Percentiles rank a stretch among this genome's conserved stretches.
These are phyloP conservation scores for Xiphophorus maculatus DNA, from an alignment of 2,113 vertebrate genomes.

Conservation along the genomic window DNA sequence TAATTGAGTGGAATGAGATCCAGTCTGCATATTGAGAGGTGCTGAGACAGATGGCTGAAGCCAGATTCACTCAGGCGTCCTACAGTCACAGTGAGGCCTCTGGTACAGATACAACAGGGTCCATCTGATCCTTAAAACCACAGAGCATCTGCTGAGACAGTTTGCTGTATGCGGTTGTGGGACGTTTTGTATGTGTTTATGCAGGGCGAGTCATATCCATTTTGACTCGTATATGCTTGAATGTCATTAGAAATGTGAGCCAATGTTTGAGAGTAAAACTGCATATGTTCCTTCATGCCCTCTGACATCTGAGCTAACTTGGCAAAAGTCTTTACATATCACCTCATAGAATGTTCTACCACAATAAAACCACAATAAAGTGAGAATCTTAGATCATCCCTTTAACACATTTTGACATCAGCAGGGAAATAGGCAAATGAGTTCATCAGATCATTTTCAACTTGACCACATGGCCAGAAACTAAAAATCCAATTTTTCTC, in stretches of 20 bases:
- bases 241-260: neutral
- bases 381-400: too few relatives aligned
- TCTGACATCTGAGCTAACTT: neutral
- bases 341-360: neutral
- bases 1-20: constrained; percentile 1
- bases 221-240: constrained; percentile 3
- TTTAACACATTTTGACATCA: too few relatives aligned
- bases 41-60: constrained; percentile 59
- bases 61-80: constrained; percentile 52
- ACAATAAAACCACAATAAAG: too few relatives aligned
- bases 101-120: constrained; percentile 37
- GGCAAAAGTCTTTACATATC: neutral
- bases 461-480: too few relatives aligned
- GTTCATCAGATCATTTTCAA: too few relatives aligned
- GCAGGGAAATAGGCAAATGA: too few relatives aligned
- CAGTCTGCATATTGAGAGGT: constrained; percentile 24
- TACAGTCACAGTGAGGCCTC: constrained; percentile 47
- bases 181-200: constrained; percentile 1
- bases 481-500: too few relatives aligned
- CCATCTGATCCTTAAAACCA: constrained; percentile 56
- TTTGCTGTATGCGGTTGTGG: constrained; percentile 11
- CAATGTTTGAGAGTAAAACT: neutral
- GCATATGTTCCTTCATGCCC: constrained; percentile 5
- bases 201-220: neutral
- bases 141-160: constrained; percentile 57